Conservation (phyloP, 2,797 vertebrate genomes). For the Clarias laeviceps region DNA sequence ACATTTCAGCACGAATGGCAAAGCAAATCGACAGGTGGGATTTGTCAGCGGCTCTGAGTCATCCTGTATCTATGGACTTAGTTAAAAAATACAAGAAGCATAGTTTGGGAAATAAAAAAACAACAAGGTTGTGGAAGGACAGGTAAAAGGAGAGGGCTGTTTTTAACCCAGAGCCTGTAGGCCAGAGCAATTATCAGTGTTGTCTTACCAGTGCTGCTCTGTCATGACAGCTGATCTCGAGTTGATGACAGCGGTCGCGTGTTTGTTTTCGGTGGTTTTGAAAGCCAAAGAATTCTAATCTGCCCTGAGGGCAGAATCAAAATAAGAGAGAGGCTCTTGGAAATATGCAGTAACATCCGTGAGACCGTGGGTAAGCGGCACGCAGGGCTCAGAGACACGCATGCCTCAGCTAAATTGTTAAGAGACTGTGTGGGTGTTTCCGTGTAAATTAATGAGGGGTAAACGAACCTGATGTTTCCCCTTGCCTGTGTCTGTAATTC, state of each 20-base stretch:
- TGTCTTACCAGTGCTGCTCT: constrained; percentile 36
- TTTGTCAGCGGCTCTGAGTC: constrained; percentile 42
- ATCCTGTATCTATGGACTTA: neutral
- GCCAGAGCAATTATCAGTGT: constrained; percentile 48
- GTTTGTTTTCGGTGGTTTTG: constrained; percentile 52
- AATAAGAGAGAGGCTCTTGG: constrained; percentile 17
- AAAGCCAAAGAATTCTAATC: constrained; percentile 50
- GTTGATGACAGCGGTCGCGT: constrained; percentile 49
- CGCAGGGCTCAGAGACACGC: constrained; percentile 23
- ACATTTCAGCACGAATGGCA: constrained; percentile 24
- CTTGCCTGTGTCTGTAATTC: neutral
- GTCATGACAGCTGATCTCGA: constrained; percentile 39
- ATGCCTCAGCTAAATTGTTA: neutral
- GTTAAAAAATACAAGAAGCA: neutral
- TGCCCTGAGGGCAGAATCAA: constrained; percentile 19
- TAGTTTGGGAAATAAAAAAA: neutral
- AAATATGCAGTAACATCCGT: constrained; percentile 12
- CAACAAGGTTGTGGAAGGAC: constrained; percentile 21
- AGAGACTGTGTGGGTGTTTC: neutral
- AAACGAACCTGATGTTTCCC: neutral
- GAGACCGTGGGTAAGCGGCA: neutral
- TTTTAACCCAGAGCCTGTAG: constrained; percentile 37
- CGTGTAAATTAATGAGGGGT: neutral
- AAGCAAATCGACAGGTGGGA: constrained; percentile 24
- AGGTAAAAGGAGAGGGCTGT: constrained; percentile 46